Base-by-base conservation (phyloP, 2,888 invertebrate genomes). In the Zootermopsis nevadensis region DNA sequence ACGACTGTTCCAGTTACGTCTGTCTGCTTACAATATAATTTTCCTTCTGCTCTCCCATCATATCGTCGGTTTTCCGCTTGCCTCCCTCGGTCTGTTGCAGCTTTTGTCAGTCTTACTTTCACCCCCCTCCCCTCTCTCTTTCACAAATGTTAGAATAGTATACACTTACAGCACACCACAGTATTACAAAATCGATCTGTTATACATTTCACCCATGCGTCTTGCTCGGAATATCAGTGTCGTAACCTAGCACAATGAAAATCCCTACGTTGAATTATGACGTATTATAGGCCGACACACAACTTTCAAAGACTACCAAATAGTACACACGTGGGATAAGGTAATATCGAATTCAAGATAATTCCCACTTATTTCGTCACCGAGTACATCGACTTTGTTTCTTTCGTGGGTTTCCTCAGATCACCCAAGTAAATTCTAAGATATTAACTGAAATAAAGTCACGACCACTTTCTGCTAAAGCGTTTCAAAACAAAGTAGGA, bases 21-120 rank as follows among this genome's bases (percentile, higher is more conserved):
- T 69, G 69, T 69, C 69, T 69, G 33, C 69, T 69, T 69, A 69
- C 69, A 69, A 69, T 69, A 69, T 7, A 33, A 69, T 69, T 69
- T 69, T 69, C 33, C 69, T 33, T 69, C 69, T 69, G 31, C 66
- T 19, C 12, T 48, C 30, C 66, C 66, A 66, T 10, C n/a, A n/a
- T 19, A 48, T 48, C 19, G 19, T 48, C 27, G 69, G 31, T 69
- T 69, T 69, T 69, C 69, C 69, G 33, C 33, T 69, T 33, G 31
- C 33, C 33, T 69, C 69, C 69, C 69, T 69, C 22, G 33, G 31
- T 33, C 69, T 31, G 69, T 69, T 69, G 33, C 22, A 69, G 30
- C 69, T 69, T 69, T 69, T 69, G 69, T 69, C 69, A 33, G 69
- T 69, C 33, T 19, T 69, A 33, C 33, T 31, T 69, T 33, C 33